These are phyloP conservation scores for Diaperis boleti DNA, from an alignment of 2,888 invertebrate species.

Conservation along the genomic window DNA sequence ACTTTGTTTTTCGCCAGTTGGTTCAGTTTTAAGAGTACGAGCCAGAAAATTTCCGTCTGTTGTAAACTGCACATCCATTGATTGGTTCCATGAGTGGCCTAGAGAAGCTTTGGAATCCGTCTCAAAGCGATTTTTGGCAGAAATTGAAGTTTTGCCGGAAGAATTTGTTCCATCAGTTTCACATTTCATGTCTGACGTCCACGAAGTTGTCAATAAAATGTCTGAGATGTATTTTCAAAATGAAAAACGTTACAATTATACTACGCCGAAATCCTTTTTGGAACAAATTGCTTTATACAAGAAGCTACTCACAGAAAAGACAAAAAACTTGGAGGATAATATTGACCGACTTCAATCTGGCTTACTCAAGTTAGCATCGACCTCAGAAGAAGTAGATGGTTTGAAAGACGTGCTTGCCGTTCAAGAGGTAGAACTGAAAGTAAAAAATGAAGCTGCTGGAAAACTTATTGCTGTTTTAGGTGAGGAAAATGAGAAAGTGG, in stretches of 20 bases:
- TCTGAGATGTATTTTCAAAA: slow-evolving; percentile 84
- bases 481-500: slow-evolving; percentile 91
- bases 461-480: slow-evolving; percentile 88
- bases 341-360: slow-evolving; percentile 88
- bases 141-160: slow-evolving; percentile 79
- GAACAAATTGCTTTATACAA: slow-evolving; percentile 90
- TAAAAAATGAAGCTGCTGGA: slow-evolving; percentile 92
- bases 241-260: slow-evolving; percentile 93
- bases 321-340: slow-evolving; percentile 77
- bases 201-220: slow-evolving; percentile 88
- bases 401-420: slow-evolving; percentile 81
- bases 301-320: slow-evolving; percentile 78
- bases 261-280: slow-evolving; percentile 95
- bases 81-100: slow-evolving; percentile 99
- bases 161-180: slow-evolving; percentile 77
- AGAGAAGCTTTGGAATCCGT: slow-evolving; percentile 91
- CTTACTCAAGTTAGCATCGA: slow-evolving; percentile 86
- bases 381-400: slow-evolving; percentile 87
- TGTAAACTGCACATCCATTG: slow-evolving; percentile 91
- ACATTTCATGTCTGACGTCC: slow-evolving; percentile 91
- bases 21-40: slow-evolving; percentile 86
- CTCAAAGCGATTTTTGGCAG: slow-evolving; percentile 83
- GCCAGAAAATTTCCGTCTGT: slow-evolving; percentile 95
- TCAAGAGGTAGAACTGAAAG: slow-evolving; percentile 77
- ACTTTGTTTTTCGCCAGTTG: slow-evolving; percentile 95